Base-by-base conservation (phyloP, 2,888 invertebrate species). In the Diarsia rubi region DNA sequence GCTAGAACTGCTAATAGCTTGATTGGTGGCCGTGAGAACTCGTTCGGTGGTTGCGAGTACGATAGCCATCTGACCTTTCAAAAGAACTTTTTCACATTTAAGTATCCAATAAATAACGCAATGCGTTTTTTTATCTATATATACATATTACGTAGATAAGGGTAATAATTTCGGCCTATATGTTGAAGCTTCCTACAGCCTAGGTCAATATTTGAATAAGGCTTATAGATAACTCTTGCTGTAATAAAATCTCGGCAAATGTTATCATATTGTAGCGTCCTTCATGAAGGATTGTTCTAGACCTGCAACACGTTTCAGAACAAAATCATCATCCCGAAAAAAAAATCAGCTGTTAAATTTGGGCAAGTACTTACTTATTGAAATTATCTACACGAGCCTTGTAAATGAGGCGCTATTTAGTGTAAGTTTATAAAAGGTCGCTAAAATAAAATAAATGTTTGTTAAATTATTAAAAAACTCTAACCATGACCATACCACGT, bases 121-220 rank as follows among this genome's bases (percentile, higher is more conserved):
- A 65, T 81, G 81, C 84, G 84, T 77, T 72, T 52, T 65, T 75
- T 72, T 75, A 79, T 84, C 84, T 54, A 47, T 59, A n/a, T 42
- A 47, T 27, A 78, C 19, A 45, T 59, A n/a, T 45, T 59, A 31
- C 57, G 49, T 68, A 68, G 75, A 75, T 77, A 80, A 75, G 49
- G 37, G 24, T 69, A 42, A 71, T 66, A 60, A 72, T 81, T 78
- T 83, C 16, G 60, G 69, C 64, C 69, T 64, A 63, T 59, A 37
- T 54, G 49, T 68, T 69, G n/a, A 45, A 66, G 57, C 57, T 78
- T 54, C 37, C 59, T 80, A 52, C 81, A 64, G 70, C 57, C 81
- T 66, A 60, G 52, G 6, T 49, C 71, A 86, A 85, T 68, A 76
- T 86, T 84, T 78, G 67, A 68, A 12, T 8, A 62, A 37, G 59